Evolutionary conservation across 2,113 vertebrate genomes (phyloP).

Genomic region (Archilochus colubris): DNA sequence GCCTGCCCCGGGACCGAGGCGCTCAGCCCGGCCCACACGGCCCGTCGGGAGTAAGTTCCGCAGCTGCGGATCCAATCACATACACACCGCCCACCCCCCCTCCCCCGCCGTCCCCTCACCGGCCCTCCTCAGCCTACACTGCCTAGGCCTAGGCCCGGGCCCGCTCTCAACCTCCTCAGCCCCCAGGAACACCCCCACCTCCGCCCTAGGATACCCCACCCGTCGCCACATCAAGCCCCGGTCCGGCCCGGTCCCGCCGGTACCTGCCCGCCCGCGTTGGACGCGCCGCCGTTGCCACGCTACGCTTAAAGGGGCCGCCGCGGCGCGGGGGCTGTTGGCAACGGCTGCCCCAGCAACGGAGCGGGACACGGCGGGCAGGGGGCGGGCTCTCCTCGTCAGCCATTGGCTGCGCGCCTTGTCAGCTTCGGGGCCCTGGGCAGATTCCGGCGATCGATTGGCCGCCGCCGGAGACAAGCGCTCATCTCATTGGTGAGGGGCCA

Average conservation of each 20-base stretch:
- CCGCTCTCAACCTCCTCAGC: background rate
- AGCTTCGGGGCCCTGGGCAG: background rate
- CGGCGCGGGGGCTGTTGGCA: background rate
- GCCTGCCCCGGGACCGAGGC: background rate
- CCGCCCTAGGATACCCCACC: no score
- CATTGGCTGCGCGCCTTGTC: background rate
- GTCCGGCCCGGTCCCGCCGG: no score
- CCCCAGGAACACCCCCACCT: background rate
- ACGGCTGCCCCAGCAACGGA: slow-evolving; percentile 35
- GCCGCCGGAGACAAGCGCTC: rapidly evolving
- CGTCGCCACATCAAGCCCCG: background rate
- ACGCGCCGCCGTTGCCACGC: slow-evolving; percentile 36
- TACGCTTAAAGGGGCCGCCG: slow-evolving; percentile 33
- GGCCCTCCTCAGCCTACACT: no score
- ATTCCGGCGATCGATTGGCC: background rate
- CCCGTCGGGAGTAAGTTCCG: background rate
- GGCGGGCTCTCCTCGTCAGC: background rate
- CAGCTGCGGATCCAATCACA: background rate
- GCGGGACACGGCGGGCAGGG: background rate
- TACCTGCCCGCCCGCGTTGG: background rate
- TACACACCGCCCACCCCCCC: no score
- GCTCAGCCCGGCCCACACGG: no score
- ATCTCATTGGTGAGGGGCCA: background rate
- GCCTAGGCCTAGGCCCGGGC: background rate
- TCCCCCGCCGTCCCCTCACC: no score